phyloP scores from a whole-genome alignment of 2,113 vertebrate genomes.

The Guaruba guarouba region DNA sequence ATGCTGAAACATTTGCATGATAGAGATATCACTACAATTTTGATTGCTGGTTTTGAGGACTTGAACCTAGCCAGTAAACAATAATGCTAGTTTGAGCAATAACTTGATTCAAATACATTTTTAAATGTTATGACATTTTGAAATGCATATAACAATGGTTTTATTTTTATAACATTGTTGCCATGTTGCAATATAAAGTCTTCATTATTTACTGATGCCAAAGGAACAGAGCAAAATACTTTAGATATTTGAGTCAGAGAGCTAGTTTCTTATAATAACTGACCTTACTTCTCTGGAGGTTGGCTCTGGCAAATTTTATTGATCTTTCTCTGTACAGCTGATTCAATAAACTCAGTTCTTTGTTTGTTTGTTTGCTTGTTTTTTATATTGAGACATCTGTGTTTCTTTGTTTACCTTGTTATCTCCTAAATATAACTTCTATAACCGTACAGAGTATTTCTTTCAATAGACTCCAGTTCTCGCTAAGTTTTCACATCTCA shows the following conservation, averaged over 20 bases:
- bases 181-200: background rate
- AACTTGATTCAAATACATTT: background rate
- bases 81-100: background rate
- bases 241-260: background rate
- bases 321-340: background rate
- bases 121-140: background rate
- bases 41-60: background rate
- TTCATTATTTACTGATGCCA: background rate
- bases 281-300: background rate
- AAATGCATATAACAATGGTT: background rate
- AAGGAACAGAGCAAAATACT: background rate
- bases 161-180: background rate
- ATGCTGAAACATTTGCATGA: background rate
- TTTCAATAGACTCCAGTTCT: background rate
- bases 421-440: background rate
- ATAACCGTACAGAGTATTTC: background rate
- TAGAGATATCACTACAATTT: background rate
- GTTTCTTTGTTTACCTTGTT: background rate
- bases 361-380: background rate
- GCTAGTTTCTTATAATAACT: background rate
- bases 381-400: background rate
- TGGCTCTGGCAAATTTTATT: slow-evolving; percentile 13
- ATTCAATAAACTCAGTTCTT: slow-evolving; percentile 15
- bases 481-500: background rate
- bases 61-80: background rate